Evolutionary conservation across 2,888 invertebrate genomes (phyloP).

Genomic region (Cloeon dipterum): DNA sequence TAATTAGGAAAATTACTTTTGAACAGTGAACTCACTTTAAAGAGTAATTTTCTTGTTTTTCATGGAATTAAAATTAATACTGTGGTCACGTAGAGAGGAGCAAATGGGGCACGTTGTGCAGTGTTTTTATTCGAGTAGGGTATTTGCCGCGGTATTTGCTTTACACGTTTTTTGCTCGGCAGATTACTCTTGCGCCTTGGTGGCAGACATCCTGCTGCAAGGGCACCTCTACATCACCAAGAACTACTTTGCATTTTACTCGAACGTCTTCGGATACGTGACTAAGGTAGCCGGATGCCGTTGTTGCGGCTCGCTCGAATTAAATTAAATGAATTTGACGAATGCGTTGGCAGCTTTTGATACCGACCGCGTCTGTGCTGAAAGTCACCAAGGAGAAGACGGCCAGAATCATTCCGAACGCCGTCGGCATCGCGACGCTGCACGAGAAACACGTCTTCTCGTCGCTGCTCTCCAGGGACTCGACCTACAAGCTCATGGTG

Average conservation of each 20-base stretch:
- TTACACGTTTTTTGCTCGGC: no score
- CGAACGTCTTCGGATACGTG: conserved; percentile 85
- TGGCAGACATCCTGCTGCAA: conserved; percentile 78
- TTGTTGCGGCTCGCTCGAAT: background rate
- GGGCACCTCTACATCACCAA: conserved; percentile 85
- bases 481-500: conserved; percentile 67
- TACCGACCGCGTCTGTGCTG: conserved; percentile 64
- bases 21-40: no score
- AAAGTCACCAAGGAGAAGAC: conserved; percentile 84
- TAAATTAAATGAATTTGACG: background rate
- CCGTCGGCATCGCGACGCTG: conserved; percentile 68
- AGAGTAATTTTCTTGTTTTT: no score
- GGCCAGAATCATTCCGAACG: conserved; percentile 83
- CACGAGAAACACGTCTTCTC: conserved; percentile 71
- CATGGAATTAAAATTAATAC: no score
- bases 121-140: no score
- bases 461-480: conserved; percentile 69
- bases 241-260: conserved; percentile 89
- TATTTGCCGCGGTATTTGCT: no score
- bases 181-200: conserved; percentile 83
- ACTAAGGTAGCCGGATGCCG: conserved; percentile 47
- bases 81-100: no score
- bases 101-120: no score
- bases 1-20: no score
- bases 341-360: conserved; percentile 42